These are phyloP conservation scores for Dromas ardeola DNA, from an alignment of 2,113 vertebrate species.

Conservation along the genomic window DNA sequence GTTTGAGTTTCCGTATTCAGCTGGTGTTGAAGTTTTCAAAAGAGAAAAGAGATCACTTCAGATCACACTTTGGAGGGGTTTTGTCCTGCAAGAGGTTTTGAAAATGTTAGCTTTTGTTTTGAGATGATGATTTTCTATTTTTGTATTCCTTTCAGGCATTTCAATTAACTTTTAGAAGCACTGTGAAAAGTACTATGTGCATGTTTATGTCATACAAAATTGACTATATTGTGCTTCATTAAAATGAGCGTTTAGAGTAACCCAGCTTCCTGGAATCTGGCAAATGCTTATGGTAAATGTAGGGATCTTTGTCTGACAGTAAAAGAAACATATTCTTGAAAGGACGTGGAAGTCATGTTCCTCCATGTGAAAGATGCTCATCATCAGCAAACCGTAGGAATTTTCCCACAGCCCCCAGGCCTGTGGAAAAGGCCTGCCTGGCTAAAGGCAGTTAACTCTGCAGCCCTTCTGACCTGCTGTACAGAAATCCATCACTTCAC, in stretches of 20 bases:
- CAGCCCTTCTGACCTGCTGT: neutral
- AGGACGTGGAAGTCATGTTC: neutral
- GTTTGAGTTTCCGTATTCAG: neutral
- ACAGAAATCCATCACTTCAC: neutral
- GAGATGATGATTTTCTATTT: neutral
- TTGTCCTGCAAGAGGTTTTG: neutral
- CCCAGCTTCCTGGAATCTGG: neutral
- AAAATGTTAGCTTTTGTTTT: neutral
- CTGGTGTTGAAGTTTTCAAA: neutral
- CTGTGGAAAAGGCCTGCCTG: neutral
- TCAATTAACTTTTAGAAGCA: neutral
- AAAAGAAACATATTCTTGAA: neutral
- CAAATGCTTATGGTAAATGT: neutral
- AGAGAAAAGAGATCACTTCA: neutral
- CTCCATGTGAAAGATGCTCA: neutral
- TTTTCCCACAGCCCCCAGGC: neutral
- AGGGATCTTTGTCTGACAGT: neutral
- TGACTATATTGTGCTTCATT: neutral
- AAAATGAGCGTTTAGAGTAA: neutral
- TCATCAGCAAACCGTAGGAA: neutral
- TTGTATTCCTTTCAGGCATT: neutral
- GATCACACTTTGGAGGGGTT: neutral
- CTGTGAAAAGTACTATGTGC: neutral
- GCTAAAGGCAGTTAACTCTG: neutral
- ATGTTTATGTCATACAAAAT: neutral